A percentile compares a stretch with the other conserved stretches of the same genome.
Conservation (phyloP, 1,140 invertebrate species). For the Philopotamus ludificatus region DNA sequence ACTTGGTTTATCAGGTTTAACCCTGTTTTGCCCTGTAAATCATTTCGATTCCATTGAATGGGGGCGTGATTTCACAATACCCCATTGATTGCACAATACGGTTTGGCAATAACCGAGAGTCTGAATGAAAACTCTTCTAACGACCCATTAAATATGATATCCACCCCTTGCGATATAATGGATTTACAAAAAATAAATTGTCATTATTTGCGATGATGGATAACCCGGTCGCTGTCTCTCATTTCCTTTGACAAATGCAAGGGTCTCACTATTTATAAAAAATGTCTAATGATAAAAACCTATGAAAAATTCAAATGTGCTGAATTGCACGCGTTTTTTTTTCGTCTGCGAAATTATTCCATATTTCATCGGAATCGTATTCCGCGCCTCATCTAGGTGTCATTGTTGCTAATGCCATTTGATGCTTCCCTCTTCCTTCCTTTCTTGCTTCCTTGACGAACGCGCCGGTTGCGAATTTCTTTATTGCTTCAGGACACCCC, state of each 20-base stretch:
- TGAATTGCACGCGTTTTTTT: not conserved
- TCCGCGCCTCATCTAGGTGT: not conserved
- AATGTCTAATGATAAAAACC: not conserved
- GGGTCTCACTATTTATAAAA: not conserved
- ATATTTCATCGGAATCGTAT: not conserved
- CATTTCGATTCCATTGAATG: not conserved
- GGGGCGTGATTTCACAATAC: conserved; percentile 36
- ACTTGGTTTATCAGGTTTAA: not conserved
- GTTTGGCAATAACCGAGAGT: not conserved
- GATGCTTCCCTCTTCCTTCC: conserved; percentile 17
- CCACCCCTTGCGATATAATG: conserved; percentile 8
- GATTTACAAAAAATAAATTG: not conserved
- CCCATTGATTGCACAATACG: conserved; percentile 36
- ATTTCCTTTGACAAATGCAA: not conserved
- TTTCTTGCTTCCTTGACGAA: conserved; percentile 16
- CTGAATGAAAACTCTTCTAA: conserved; percentile 13
- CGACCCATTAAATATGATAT: conserved; percentile 20
- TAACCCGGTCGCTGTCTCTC: not conserved
- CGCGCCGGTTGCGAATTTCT: not conserved
- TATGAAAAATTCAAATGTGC: not conserved
- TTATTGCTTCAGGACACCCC: conserved; percentile 15
- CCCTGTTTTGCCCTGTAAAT: not conserved
- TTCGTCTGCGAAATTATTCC: not conserved
- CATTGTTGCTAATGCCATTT: conserved; percentile 20
- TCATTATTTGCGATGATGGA: conserved; percentile 8